phyloP scores from a whole-genome alignment of 2,113 vertebrate species.

The Rhea americana region DNA sequence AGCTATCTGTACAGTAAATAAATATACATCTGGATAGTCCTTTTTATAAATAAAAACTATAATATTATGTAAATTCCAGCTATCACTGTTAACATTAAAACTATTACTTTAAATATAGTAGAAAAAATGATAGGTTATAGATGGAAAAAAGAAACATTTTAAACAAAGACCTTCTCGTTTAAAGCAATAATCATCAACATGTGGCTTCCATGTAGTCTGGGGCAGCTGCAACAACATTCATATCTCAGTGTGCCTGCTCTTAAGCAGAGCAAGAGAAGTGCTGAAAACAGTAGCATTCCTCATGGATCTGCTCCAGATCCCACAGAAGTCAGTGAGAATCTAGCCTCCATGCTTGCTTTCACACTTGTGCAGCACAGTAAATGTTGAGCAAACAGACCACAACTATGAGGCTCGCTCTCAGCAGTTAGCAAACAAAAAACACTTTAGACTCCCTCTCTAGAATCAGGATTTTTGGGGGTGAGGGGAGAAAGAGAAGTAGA shows the following conservation, averaged over 20 bases:
- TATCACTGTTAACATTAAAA: not conserved
- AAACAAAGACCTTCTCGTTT: constrained; percentile 20
- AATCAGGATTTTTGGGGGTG: not conserved
- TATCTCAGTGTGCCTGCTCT: constrained; percentile 46
- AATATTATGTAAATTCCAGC: not conserved
- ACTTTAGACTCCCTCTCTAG: not conserved
- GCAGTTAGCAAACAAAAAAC: not conserved
- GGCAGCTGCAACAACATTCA: constrained; percentile 57
- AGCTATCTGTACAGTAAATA: not conserved
- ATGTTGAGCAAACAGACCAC: constrained; percentile 40
- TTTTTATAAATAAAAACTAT: not conserved
- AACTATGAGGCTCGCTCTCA: constrained; percentile 18
- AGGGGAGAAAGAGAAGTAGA: not conserved
- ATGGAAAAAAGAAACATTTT: not conserved
- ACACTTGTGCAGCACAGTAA: constrained; percentile 13
- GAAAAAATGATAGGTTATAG: not conserved
- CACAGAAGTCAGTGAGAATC: constrained; percentile 40
- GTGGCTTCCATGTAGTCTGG: not conserved
- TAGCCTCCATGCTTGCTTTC: constrained; percentile 37
- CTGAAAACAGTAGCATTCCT: constrained; percentile 61
- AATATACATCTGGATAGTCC: not conserved
- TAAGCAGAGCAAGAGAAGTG: constrained; percentile 47
- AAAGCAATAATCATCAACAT: constrained; percentile 42
- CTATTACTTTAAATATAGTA: not conserved
- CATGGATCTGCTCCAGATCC: constrained; percentile 61